A percentile compares a stretch with the other conserved stretches of the same genome.
These are phyloP conservation scores for Morpho deidamia DNA, from an alignment of 2,888 invertebrate genomes.

Conservation along the genomic window DNA sequence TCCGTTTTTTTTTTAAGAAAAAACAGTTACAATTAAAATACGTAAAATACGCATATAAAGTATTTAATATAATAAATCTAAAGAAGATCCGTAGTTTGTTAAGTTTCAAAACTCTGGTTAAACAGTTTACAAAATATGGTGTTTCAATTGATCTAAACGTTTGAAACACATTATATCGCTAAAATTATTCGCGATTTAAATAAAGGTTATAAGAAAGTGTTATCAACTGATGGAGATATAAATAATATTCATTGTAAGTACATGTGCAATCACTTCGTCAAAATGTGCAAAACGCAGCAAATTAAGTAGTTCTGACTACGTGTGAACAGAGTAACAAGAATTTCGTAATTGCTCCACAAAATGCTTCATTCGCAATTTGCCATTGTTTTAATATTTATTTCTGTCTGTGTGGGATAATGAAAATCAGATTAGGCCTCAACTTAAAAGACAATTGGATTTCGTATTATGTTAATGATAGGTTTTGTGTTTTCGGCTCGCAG, in stretches of 20 bases:
- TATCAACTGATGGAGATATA: too few species aligned
- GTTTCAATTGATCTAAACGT: too few species aligned
- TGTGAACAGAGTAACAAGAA: constrained; percentile 8
- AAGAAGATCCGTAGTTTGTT: too few species aligned
- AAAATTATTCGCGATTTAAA: too few species aligned
- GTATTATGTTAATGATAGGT: constrained; percentile 13
- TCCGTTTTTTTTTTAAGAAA: too few species aligned
- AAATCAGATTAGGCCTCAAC: constrained; percentile 17
- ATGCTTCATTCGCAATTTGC: constrained; percentile 14
- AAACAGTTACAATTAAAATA: too few species aligned
- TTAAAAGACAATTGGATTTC: constrained; percentile 14
- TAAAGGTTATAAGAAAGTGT: too few species aligned
- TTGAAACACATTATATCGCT: too few species aligned
- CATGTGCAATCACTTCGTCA: not conserved
- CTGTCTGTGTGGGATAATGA: constrained; percentile 19
- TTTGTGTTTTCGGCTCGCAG: constrained; percentile 9
- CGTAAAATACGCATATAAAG: too few species aligned
- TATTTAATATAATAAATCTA: too few species aligned
- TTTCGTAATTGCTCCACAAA: constrained; percentile 22
- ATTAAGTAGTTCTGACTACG: constrained; percentile 1
- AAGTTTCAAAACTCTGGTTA: too few species aligned
- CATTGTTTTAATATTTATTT: constrained; percentile 17
- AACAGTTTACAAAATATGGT: too few species aligned
- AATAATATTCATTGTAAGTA: not conserved
- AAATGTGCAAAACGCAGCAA: not conserved